phyloP scores from a whole-genome alignment of 2,113 vertebrate genomes.

The Proterorhinus semilunaris region DNA sequence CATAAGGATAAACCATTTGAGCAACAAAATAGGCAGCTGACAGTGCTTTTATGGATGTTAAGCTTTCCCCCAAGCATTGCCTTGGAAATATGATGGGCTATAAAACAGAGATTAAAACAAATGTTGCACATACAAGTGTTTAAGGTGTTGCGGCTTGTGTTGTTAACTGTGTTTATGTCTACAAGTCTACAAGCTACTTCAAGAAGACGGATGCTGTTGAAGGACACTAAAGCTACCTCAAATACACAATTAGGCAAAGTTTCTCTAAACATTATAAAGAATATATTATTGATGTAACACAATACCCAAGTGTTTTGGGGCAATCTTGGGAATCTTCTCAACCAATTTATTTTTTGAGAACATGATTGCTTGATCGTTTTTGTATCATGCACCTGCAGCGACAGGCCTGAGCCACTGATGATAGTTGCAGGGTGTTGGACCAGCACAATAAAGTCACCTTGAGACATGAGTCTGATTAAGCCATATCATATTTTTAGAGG shows the following conservation, averaged over 20 bases:
- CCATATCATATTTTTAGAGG: too few relatives aligned
- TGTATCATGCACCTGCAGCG: not conserved
- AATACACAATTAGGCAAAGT: not conserved
- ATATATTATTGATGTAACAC: not conserved
- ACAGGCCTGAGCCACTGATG: not conserved
- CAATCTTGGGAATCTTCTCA: not conserved
- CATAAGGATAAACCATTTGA: conserved; percentile 25
- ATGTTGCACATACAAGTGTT: conserved; percentile 2
- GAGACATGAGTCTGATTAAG: too few relatives aligned
- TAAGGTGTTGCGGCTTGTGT: not conserved
- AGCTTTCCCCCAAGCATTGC: not conserved
- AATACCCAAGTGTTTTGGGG: not conserved
- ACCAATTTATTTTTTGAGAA: not conserved
- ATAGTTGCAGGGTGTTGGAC: not conserved
- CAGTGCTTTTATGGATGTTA: not conserved
- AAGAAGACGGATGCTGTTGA: not conserved
- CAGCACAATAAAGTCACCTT: too few relatives aligned
- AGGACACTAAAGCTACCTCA: not conserved
- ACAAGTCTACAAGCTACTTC: not conserved
- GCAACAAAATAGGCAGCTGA: conserved; percentile 14
- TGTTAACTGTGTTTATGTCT: not conserved
- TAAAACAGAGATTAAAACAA: conserved; percentile 5
- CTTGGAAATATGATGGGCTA: conserved; percentile 2
- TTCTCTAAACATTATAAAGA: not conserved
- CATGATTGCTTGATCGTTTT: not conserved